phyloP scores from a whole-genome alignment of 2,888 invertebrate species.

The Xestia sexstrigata region DNA sequence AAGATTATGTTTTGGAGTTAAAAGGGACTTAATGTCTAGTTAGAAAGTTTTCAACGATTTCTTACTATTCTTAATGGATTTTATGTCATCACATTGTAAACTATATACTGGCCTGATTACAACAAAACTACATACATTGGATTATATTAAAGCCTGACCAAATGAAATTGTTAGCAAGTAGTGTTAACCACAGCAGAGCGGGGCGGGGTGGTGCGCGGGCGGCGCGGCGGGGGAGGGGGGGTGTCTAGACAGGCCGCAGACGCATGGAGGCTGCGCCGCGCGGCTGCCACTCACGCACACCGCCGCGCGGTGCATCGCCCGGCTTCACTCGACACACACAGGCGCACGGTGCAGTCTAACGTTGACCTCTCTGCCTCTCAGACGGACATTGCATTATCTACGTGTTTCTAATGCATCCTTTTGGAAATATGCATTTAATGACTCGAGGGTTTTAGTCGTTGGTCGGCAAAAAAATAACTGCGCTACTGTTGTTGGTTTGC shows the following conservation, averaged over 20 bases:
- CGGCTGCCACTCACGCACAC: slow-evolving; percentile 78
- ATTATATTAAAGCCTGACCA: slow-evolving; percentile 66
- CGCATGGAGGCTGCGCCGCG: slow-evolving; percentile 89
- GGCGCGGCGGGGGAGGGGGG: slow-evolving; percentile 73
- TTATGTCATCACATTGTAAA: slow-evolving; percentile 18
- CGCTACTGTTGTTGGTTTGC: slow-evolving; percentile 12
- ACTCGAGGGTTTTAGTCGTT: slow-evolving; percentile 26
- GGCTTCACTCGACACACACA: slow-evolving; percentile 75
- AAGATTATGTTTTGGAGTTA: neutral
- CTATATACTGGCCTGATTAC: slow-evolving; percentile 15
- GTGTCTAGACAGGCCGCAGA: slow-evolving; percentile 90
- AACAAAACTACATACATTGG: slow-evolving; percentile 48
- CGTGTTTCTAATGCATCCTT: slow-evolving; percentile 60
- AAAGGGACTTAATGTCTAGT: too few species aligned
- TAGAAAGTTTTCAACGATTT: neutral
- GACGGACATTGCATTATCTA: slow-evolving; percentile 76
- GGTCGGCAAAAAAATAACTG: slow-evolving; percentile 18
- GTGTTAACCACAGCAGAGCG: slow-evolving; percentile 66
- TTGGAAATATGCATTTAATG: slow-evolving; percentile 48
- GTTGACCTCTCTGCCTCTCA: slow-evolving; percentile 81
- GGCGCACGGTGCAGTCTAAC: slow-evolving; percentile 73
- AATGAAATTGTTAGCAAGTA: slow-evolving; percentile 72
- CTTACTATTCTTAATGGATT: slow-evolving; percentile 9
- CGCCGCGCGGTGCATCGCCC: slow-evolving; percentile 77
- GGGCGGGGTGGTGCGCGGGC: slow-evolving; percentile 61